Evolutionary conservation across 2,888 invertebrate genomes (phyloP), one percentile per base, ranked within the genome.

Genomic region (Steinernema scapterisci): DNA sequence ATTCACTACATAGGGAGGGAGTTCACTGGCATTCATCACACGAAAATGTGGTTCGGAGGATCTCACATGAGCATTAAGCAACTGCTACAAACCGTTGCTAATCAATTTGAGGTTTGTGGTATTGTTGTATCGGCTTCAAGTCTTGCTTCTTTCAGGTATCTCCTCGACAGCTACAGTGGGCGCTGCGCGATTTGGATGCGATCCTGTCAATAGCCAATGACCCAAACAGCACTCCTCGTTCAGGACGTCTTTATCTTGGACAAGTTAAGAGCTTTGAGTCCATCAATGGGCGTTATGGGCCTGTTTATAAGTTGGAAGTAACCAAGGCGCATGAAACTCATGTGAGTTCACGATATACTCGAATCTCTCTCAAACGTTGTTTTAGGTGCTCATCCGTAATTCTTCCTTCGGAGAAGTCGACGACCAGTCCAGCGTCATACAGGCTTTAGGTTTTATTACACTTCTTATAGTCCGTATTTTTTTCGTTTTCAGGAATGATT

Each of bases 11-110:
- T 78, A n/a, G 79, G 79, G 9, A 46, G 79, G 38, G 48, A 79
- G 5, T 79, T 82, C 73, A 78, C 76, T 16, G 48, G 48, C 48
- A 48, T 16, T 5, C 48, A 48, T 5, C 48, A 84, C 48, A 80
- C 81, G 38, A 82, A 83, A 25, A 81, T 84, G 31, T 83, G 83
- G 82, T 83, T 83, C 21, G 81, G 81, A 16, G 84, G 84, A 0
- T 74, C 79, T 25, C 78, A 78, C 73, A 77, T 84, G 75, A 82
- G 81, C 3, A 80, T 84, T 38, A 78, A 77, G 27, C 80, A 84
- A 54, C 52, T 84, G 51, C 79, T 84, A 9, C 73, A 74, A 5
- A 73, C 82, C 21, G 80, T 84, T 0, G 80, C 82, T 0, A 76
- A 81, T 6, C 78, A 80, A 13, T 84, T 84, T 54, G 74, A 80